These are phyloP conservation scores for Athene cunicularia DNA, from an alignment of 2,113 vertebrate genomes.

Conservation along the genomic window DNA sequence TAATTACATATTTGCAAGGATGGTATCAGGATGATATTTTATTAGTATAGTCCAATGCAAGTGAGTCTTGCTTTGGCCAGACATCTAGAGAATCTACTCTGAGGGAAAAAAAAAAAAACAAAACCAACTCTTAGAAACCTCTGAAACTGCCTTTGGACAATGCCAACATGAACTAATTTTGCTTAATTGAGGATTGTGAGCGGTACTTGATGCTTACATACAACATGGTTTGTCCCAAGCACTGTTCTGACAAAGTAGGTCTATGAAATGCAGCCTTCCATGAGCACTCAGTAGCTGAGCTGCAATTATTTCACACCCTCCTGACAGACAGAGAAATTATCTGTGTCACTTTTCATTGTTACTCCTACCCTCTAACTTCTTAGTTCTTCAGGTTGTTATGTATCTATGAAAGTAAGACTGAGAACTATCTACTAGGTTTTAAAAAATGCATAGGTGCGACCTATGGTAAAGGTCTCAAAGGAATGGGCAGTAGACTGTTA, in stretches of 20 bases:
- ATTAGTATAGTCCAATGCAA: not conserved
- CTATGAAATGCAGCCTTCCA: not conserved
- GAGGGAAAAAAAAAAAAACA: not conserved
- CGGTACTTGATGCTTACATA: not conserved
- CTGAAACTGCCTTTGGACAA: not conserved
- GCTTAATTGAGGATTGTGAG: not conserved
- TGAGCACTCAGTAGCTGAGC: not conserved
- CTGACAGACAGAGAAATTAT: not conserved
- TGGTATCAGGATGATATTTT: not conserved
- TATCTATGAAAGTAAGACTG: not conserved
- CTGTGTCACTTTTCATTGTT: not conserved
- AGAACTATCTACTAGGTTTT: not conserved
- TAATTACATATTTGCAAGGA: slow-evolving; percentile 28
- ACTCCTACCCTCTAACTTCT: not conserved
- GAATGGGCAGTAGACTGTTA: not conserved
- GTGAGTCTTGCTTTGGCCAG: not conserved
- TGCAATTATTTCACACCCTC: not conserved
- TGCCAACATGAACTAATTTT: not conserved
- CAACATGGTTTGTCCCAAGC: not conserved
- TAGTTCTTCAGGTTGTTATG: not conserved
- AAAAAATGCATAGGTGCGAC: not conserved
- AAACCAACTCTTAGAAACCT: not conserved
- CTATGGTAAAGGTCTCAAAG: not conserved
- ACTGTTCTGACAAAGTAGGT: not conserved
- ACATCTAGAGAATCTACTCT: not conserved